Evolutionary conservation across 2,113 vertebrate species (phyloP), one percentile per base, ranked within the genome.

Genomic region (Benitochromis conjunctus): DNA sequence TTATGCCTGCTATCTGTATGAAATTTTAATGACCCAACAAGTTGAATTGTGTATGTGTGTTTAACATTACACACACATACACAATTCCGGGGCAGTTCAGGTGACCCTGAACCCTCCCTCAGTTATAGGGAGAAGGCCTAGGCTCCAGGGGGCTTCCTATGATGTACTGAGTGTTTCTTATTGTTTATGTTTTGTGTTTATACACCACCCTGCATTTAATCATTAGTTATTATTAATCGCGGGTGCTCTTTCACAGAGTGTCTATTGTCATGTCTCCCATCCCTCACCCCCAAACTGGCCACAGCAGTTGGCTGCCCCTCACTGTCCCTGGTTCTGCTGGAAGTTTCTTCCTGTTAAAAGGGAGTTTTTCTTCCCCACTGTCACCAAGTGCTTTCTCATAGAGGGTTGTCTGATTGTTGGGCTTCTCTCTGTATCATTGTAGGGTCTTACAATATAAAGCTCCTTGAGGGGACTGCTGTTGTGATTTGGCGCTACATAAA

Each of bases 11-110:
- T 41, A 79, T 82, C 58, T 55, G 36, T 60, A 41, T 69, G 34
- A 83, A 6, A 53, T 41, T 80, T 62, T 60, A 60, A 80, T 74
- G 18, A 69, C 43, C 29, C 34, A 58, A 76, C 14, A 34, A 86
- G 26, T 12, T n/a, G 54, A 21, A 14, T n/a, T 11, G 43, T 36
- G 38, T 74, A 57, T 58, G 48, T 46, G 34, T 41, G 62, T 66
- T 21, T 41, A 41, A 41, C 11, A 66, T 41, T 66, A 26, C 26
- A 26, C 26, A 26, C 26, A 26, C 26, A 26, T 26, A 26, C 26
- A 26, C 26, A 26, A 26, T 26, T 26, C 26, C 2, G 26, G 26
- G 26, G 26, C 26, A 26, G 26, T 26, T 26, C 26, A 38, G 60
- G 34, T 64, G 60, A 64, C 34, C 60, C 0, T 64, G 60, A 36